Percentiles rank a stretch among this genome's conserved stretches.
These are phyloP conservation scores for Smithornis capensis DNA, from an alignment of 2,113 vertebrate genomes.

Conservation along the genomic window DNA sequence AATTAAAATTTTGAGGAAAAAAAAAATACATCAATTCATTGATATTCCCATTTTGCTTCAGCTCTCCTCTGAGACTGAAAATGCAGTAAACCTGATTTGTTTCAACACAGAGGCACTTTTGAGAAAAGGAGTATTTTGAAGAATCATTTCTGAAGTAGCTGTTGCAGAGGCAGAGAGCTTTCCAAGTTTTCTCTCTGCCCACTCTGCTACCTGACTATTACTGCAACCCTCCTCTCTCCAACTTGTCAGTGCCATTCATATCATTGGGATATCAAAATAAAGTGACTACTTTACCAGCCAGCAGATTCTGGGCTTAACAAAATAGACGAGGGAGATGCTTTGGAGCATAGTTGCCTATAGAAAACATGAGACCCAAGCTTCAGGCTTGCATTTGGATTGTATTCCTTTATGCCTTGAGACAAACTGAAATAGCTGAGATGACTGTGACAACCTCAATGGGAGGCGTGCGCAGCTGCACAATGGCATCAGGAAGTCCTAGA, in stretches of 20 bases:
- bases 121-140: neutral
- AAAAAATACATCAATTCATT: neutral
- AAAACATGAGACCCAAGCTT: neutral
- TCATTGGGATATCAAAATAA: neutral
- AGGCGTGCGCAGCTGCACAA: rapidly evolving
- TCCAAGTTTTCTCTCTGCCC: neutral
- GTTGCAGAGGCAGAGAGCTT: neutral
- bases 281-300: neutral
- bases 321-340: neutral
- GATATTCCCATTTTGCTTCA: neutral
- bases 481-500: neutral
- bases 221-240: neutral
- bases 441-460: neutral
- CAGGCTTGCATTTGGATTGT: neutral
- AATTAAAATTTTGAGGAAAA: neutral
- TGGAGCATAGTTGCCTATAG: neutral
- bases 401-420: neutral
- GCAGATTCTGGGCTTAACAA: neutral
- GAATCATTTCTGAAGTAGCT: neutral
- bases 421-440: neutral
- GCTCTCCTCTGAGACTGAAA: neutral
- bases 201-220: neutral
- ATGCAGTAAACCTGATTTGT: neutral
- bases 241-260: neutral
- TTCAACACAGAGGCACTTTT: neutral